Conservation (phyloP, 2,888 invertebrate genomes). For the Bimastos eiseni region DNA sequence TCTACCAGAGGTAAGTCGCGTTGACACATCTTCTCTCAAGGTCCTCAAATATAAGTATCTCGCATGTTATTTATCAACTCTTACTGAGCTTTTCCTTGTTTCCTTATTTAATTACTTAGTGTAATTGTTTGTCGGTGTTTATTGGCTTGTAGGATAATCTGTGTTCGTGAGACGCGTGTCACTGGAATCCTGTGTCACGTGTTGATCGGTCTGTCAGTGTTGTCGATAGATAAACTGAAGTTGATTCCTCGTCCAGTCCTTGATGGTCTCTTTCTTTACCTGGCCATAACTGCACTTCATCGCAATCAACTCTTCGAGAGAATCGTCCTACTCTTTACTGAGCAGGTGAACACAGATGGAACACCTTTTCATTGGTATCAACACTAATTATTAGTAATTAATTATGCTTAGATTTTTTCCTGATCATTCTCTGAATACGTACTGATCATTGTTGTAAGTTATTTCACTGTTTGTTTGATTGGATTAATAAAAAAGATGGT, state of each 20-base stretch:
- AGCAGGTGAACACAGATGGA: slow-evolving; percentile 64
- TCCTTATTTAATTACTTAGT: too few relatives aligned
- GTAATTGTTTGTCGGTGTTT: neutral
- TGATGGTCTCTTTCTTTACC: slow-evolving; percentile 68
- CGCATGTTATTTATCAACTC: too few relatives aligned
- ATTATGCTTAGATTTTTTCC: too few relatives aligned
- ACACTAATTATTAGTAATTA: too few relatives aligned
- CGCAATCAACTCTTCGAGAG: slow-evolving; percentile 69
- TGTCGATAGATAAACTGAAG: slow-evolving; percentile 66
- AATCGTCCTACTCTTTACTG: slow-evolving; percentile 66
- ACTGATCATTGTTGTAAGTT: too few relatives aligned
- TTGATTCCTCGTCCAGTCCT: slow-evolving; percentile 68
- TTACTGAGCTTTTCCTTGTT: too few relatives aligned
- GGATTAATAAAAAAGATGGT: too few relatives aligned
- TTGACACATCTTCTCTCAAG: neutral
- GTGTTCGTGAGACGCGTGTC: slow-evolving; percentile 66
- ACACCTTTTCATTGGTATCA: too few relatives aligned
- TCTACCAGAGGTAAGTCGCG: slow-evolving; percentile 67
- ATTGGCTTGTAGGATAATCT: slow-evolving; percentile 62
- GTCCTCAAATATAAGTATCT: too few relatives aligned
- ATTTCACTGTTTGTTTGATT: too few relatives aligned
- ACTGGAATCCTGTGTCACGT: slow-evolving; percentile 67
- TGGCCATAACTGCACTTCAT: slow-evolving; percentile 67
- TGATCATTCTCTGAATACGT: too few relatives aligned
- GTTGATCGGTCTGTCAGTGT: slow-evolving; percentile 67